Conservation (phyloP, 2,113 vertebrate genomes). For the Leptosomus discolor region DNA sequence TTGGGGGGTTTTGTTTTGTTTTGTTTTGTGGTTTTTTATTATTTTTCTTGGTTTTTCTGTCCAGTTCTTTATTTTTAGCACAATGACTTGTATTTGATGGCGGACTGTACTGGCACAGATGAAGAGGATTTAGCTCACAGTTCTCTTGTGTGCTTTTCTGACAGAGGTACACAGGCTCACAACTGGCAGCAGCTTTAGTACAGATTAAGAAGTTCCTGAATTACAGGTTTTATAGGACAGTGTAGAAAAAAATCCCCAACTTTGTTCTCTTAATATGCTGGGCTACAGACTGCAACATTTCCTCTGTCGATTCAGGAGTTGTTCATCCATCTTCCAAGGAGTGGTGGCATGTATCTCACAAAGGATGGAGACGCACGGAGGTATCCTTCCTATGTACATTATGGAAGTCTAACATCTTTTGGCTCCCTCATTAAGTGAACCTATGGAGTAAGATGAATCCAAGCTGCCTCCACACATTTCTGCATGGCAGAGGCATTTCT, state of each 20-base stretch:
- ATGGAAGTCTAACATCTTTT: not conserved
- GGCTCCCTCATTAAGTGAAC: not conserved
- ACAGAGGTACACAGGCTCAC: not conserved
- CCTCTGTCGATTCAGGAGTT: not conserved
- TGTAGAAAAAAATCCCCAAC: not conserved
- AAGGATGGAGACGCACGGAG: not conserved
- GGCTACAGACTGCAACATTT: not conserved
- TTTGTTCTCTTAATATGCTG: not conserved
- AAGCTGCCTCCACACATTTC: not conserved
- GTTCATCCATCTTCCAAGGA: not conserved
- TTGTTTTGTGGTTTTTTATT: too few species aligned
- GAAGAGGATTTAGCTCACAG: not conserved
- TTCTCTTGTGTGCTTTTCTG: not conserved
- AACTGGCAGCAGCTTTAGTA: not conserved
- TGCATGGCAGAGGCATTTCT: not conserved
- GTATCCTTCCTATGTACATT: not conserved
- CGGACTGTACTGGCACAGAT: not conserved
- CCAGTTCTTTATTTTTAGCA: not conserved
- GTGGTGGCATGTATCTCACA: rapidly evolving
- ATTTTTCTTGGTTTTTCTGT: not conserved
- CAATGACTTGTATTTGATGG: not conserved
- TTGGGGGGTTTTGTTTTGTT: too few species aligned
- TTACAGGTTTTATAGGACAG: not conserved
- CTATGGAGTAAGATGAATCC: not conserved
- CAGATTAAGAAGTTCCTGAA: not conserved